These are phyloP conservation scores for Stichopus chloronotus DNA, from an alignment of 35 echinoderm and acorn worm genomes.

Conservation along the genomic window DNA sequence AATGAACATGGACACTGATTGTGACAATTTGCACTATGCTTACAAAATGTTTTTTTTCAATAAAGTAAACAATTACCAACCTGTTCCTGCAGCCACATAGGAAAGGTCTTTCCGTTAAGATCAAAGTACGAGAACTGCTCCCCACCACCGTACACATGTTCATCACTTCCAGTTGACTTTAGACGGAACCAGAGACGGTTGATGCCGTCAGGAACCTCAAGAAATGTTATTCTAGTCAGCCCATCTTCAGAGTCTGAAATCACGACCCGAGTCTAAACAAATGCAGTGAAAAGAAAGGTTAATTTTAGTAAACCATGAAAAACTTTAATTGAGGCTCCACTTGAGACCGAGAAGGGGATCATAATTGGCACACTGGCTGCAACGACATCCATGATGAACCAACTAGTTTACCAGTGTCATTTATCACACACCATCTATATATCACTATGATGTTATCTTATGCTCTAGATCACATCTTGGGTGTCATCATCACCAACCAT, in stretches of 20 bases:
- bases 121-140: slow-evolving; percentile 93
- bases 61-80: background rate
- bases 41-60: too few relatives aligned
- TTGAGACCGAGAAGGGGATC: background rate
- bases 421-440: too few relatives aligned
- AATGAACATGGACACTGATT: too few relatives aligned
- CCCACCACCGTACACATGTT: slow-evolving; percentile 90
- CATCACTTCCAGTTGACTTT: slow-evolving; percentile 58
- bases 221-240: slow-evolving; percentile 9
- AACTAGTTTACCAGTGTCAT: too few relatives aligned
- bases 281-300: background rate
- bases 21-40: too few relatives aligned
- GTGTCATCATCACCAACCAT: too few relatives aligned
- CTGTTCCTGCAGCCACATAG: slow-evolving; percentile 91
- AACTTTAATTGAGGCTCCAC: background rate
- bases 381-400: too few relatives aligned
- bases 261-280: background rate
- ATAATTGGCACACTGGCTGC: background rate
- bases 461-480: background rate
- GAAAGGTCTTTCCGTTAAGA: slow-evolving; percentile 79
- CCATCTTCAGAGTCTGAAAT: background rate
- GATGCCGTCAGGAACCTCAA: background rate
- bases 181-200: slow-evolving; percentile 46
- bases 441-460: background rate
- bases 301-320: background rate